Evolutionary conservation across 2,888 invertebrate genomes (phyloP).

Genomic region (Epinotia brunnichana): DNA sequence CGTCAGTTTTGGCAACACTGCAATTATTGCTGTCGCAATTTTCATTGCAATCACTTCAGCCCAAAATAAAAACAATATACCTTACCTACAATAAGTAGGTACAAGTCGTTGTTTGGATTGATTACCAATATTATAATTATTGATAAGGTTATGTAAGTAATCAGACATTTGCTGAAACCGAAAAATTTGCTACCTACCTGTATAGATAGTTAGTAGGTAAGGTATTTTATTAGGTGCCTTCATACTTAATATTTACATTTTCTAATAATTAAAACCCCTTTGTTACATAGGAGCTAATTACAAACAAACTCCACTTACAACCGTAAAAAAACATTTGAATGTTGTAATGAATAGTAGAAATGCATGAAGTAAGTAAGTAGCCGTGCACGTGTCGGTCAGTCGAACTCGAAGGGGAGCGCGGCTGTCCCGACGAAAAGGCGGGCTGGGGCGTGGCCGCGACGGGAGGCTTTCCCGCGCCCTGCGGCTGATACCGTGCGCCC

Average conservation of each 20-base stretch:
- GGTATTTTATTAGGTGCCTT: no score
- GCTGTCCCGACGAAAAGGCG: conserved; percentile 39
- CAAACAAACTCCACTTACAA: background rate
- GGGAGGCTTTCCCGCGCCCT: conserved; percentile 31
- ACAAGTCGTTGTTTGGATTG: no score
- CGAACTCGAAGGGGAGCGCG: conserved; percentile 17
- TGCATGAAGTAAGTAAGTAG: conserved; percentile 7
- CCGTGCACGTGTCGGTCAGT: conserved; percentile 17
- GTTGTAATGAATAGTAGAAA: background rate
- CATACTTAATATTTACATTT: background rate
- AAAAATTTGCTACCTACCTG: background rate
- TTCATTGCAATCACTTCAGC: no score
- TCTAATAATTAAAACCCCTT: no score
- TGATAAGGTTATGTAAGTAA: no score
- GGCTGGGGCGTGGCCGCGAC: conserved; percentile 49
- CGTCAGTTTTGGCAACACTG: no score
- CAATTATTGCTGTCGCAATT: no score
- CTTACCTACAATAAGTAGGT: no score
- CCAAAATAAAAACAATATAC: no score
- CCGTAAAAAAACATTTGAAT: background rate
- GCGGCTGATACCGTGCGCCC: background rate
- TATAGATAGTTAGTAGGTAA: background rate
- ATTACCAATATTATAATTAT: no score
- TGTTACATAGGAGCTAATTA: background rate
- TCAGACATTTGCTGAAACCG: no score